A percentile compares a stretch with the other conserved stretches of the same genome.
Evolutionary conservation across 2,888 invertebrate genomes (phyloP).

Genomic region (Plutella xylostella): DNA sequence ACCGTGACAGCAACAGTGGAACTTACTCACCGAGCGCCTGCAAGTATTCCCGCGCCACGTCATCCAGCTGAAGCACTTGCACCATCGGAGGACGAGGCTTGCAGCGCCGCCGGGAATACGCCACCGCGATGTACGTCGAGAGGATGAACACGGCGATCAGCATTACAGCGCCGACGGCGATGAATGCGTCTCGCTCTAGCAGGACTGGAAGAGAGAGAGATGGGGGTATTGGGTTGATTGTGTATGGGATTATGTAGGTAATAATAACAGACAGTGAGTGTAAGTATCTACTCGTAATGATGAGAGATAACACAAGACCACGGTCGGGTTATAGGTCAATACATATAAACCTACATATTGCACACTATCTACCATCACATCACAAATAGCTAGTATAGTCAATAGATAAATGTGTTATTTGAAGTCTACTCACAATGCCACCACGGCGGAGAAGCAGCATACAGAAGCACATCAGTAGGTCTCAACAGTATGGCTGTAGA

Average conservation of each 20-base stretch:
- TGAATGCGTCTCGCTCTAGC: constrained; percentile 51
- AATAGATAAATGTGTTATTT: too few relatives aligned
- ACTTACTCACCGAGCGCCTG: constrained; percentile 48
- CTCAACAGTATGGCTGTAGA: constrained; percentile 43
- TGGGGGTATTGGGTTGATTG: neutral
- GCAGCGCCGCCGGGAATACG: constrained; percentile 38
- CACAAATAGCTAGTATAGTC: too few relatives aligned
- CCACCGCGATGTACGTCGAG: constrained; percentile 37
- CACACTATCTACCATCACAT: too few relatives aligned
- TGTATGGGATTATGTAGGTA: too few relatives aligned
- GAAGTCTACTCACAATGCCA: constrained; percentile 48
- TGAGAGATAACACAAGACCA: too few relatives aligned
- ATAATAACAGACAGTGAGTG: too few relatives aligned
- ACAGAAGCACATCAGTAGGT: constrained; percentile 45
- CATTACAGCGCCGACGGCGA: constrained; percentile 49
- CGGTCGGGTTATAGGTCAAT: too few relatives aligned
- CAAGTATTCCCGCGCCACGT: constrained; percentile 51
- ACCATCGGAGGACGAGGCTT: constrained; percentile 42
- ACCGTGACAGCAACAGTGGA: too few relatives aligned
- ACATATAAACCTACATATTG: too few relatives aligned
- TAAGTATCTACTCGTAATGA: too few relatives aligned
- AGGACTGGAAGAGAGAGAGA: constrained; percentile 35
- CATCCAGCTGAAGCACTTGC: constrained; percentile 58
- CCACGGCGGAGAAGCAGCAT: constrained; percentile 49
- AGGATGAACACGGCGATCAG: constrained; percentile 44